Evolutionary conservation across 2,113 vertebrate species (phyloP), one percentile per base, ranked within the genome.

Genomic region (Tenrec ecaudatus): DNA sequence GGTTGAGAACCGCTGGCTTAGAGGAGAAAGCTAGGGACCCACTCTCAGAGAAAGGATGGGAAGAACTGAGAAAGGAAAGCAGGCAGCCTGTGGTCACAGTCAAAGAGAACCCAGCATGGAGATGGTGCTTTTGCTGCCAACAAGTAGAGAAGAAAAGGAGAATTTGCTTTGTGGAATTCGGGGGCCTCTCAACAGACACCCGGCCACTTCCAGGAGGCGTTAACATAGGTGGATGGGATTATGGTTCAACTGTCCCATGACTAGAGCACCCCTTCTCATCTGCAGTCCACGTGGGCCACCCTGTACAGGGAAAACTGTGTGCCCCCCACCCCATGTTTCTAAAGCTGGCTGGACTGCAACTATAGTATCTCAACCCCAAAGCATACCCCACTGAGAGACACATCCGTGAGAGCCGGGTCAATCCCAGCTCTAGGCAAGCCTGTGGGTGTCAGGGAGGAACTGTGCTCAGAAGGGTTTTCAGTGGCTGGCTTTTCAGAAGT

Each of bases 121-220:
- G 36, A n/a, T 12, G 31, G 0, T 6, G 11, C 11, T 43, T 71
- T 10, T 33, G 27, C 1, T 31, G 16, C n/a, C 27, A 25, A 22
- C 9, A 23, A 27, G 38, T 58, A 15, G 6, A 6, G 66, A 66
- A 71, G 3, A 31, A 38, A 4, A 29, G 91, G n/a, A 62, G 14
- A 27, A 7, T 22, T 4, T 29, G 9, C 12, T 29, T 15, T 6
- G 3, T 0, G 29, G 20, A 33, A 68, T 10, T 6, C 2, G 16
- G 2, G 10, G 25, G 57, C 47, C 12, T 29, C 33, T 33, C 27
- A 0, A 0, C 0, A 0, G 62, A 5, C 9, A 14, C 2, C 4
- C 33, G n/a, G 23, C 82, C 6, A 10, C 23, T 8, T 25, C 23
- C 31, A 7, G 19, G 11, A 36, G 25, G 38, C 76, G 29, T n/a